phyloP scores from a whole-genome alignment of 2,113 vertebrate species.

The Romanogobio albipinnatus region DNA sequence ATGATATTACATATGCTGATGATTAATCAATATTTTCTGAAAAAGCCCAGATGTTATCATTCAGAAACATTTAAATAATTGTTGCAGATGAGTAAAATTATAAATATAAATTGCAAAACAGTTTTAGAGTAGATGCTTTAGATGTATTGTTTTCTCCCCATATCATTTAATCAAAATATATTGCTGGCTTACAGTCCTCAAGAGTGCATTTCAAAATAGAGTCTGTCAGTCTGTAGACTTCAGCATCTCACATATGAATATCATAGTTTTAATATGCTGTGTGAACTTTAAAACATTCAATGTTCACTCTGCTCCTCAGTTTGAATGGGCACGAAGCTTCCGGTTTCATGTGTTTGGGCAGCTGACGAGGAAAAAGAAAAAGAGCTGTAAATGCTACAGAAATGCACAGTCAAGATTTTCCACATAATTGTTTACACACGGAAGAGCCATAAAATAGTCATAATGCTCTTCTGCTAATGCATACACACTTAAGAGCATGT shows the following conservation, averaged over 20 bases:
- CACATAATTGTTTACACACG: not conserved
- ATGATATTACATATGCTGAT: not conserved
- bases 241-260: not conserved
- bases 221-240: not conserved
- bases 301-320: not conserved
- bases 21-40: not conserved
- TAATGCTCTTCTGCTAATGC: constrained; percentile 46
- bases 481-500: constrained; percentile 23
- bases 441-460: constrained; percentile 37
- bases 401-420: not conserved
- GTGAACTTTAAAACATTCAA: not conserved
- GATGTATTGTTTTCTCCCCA: not conserved
- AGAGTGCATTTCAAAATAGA: not conserved
- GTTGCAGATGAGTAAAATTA: not conserved
- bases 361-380: not conserved
- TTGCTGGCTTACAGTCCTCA: not conserved
- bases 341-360: not conserved
- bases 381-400: not conserved
- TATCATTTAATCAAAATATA: not conserved
- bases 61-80: not conserved
- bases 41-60: not conserved
- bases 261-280: not conserved
- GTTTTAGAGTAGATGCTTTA: not conserved
- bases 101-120: not conserved
- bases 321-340: not conserved